Evolutionary conservation across 2,888 invertebrate genomes (phyloP), one percentile per base, ranked within the genome.

Genomic region (Rugalucina vietnamica): DNA sequence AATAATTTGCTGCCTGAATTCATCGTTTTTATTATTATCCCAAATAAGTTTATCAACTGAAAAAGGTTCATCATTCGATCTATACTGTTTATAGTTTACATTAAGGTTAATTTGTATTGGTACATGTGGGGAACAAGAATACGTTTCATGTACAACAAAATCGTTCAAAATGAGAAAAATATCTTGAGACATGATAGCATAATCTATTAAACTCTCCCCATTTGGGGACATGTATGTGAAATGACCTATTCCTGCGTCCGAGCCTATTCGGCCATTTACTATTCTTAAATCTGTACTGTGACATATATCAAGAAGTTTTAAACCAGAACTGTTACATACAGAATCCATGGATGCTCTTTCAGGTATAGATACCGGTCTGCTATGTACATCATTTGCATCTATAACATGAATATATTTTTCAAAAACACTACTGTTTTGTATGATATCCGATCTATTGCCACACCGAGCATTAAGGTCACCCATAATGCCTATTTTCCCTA

Each of bases 271-370:
- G 32, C 76, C 76, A 76, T 76, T 60, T 10, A 57, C 60, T 60
- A 76, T 76, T 76, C 27, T 60, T 32, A 76, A 24, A n/a, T 57
- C 39, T 3, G 60, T n/a, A 24, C 60, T 27, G n/a, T 27, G n/a
- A 60, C 76, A 76, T 37, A 76, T 76, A 76, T 76, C 76, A 24
- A 37, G n/a, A 10, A 57, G 24, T 37, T 76, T 32, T n/a, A 76
- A 10, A 3, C 76, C 76, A 1, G 76, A 75, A 18, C 34, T 21
- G 36, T 76, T 60, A 34, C 34, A 34, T 21, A 57, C n/a, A 34
- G 36, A 12, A 76, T 76, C 76, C 39, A n/a, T 24, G 1, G 36
- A 57, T 24, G 27, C 5, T 24, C 76, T 50, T 34, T 74, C 39
- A 27, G n/a, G 4, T 21, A 39, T 37, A 5, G n/a, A 8, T 8